These are phyloP conservation scores for Euzophera pinguis DNA, from an alignment of 2,888 invertebrate genomes.

Conservation along the genomic window DNA sequence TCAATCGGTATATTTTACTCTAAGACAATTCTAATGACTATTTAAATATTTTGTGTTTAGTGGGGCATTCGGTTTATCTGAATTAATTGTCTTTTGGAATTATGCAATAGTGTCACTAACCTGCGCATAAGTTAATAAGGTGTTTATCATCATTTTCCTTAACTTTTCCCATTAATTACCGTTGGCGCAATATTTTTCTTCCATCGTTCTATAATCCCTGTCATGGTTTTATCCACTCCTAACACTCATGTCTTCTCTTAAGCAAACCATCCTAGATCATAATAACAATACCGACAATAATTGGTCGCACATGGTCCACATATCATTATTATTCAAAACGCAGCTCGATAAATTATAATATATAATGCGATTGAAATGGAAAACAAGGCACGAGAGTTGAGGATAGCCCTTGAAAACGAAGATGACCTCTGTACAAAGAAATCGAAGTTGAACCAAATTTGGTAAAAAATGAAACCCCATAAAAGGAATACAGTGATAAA, in stretches of 20 bases:
- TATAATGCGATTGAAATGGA: constrained; percentile 13
- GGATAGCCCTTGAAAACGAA: neutral
- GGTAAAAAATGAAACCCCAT: no score
- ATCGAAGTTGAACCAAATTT: no score
- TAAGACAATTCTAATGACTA: no score
- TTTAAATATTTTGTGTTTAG: neutral
- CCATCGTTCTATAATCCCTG: no score
- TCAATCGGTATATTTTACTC: neutral
- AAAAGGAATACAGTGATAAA: no score
- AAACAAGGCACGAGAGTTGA: neutral
- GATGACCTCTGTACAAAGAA: neutral
- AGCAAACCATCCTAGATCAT: no score
- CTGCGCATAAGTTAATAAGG: no score
- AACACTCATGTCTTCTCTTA: no score
- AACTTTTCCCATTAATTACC: no score
- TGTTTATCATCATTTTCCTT: no score
- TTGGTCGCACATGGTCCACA: neutral
- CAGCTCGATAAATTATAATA: constrained; percentile 5
- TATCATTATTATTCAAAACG: neutral
- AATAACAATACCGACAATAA: neutral
- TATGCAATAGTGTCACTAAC: neutral
- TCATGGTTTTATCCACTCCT: no score
- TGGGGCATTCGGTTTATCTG: neutral
- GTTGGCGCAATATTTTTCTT: no score
- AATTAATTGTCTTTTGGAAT: neutral